phyloP scores from a whole-genome alignment of 2,888 invertebrate genomes.

The Eucriotettix oculatus region DNA sequence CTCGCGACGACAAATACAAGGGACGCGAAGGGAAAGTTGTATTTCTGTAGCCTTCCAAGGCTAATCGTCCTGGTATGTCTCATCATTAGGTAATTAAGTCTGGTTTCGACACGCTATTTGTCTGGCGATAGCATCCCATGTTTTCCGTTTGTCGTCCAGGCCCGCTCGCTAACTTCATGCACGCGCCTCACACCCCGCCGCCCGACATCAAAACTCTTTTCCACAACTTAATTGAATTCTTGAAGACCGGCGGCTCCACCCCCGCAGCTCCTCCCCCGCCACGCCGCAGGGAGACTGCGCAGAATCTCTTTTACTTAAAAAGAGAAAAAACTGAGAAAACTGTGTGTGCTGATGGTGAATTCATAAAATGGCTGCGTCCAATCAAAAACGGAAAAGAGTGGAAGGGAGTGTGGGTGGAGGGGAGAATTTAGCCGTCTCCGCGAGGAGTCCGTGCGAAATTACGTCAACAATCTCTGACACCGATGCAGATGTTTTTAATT shows the following conservation, averaged over 20 bases:
- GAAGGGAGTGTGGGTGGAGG: slow-evolving; percentile 2
- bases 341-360: slow-evolving; percentile 10
- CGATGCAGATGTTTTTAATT: too few species aligned
- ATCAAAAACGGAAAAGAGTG: slow-evolving; percentile 12
- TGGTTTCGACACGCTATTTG: not conserved
- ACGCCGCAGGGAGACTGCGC: not conserved
- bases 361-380: slow-evolving; percentile 15
- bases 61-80: not conserved
- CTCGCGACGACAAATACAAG: not conserved
- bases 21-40: not conserved
- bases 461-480: slow-evolving; percentile 7
- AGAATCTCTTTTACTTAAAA: not conserved
- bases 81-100: not conserved
- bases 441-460: slow-evolving; percentile 11
- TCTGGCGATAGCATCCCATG: not conserved
- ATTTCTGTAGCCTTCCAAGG: not conserved
- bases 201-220: slow-evolving; percentile 12
- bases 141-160: not conserved
- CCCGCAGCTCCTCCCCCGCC: not conserved
- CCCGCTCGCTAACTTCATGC: not conserved
- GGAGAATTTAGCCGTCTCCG: not conserved
- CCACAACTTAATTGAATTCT: slow-evolving; percentile 15
- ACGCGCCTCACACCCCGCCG: slow-evolving; percentile 3
- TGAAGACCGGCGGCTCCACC: slow-evolving; percentile 9
- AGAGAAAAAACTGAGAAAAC: not conserved